A percentile compares a stretch with the other conserved stretches of the same genome.
These are phyloP conservation scores for Lathamus discolor DNA, from an alignment of 2,113 vertebrate species.

Conservation along the genomic window DNA sequence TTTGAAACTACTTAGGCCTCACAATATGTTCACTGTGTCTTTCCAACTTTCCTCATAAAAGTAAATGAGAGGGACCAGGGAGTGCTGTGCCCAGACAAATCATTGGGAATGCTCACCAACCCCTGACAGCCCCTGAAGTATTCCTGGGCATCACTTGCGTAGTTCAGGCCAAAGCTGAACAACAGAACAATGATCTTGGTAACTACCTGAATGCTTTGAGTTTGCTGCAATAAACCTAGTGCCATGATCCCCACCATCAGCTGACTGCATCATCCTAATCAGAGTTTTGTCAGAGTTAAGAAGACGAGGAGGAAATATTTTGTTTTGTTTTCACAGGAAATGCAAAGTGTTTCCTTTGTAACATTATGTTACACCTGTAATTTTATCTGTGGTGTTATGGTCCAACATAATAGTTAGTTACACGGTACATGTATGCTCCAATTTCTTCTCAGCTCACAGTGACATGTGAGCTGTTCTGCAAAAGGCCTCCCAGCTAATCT, in stretches of 20 bases:
- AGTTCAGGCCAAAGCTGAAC: not conserved
- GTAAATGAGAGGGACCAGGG: not conserved
- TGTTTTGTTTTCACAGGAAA: not conserved
- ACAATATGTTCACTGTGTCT: not conserved
- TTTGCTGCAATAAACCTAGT: not conserved
- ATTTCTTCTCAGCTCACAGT: not conserved
- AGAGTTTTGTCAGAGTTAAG: not conserved
- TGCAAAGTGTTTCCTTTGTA: not conserved
- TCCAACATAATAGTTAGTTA: not conserved
- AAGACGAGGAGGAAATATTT: not conserved
- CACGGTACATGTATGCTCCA: not conserved
- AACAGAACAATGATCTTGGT: not conserved
- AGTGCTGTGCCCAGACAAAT: not conserved
- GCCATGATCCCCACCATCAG: not conserved
- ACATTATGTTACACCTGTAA: not conserved
- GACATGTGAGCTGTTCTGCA: not conserved
- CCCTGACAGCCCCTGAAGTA: not conserved
- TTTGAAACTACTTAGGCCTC: not conserved
- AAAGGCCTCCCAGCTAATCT: not conserved
- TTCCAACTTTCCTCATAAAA: not conserved
- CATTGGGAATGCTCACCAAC: not conserved
- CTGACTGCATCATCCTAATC: not conserved
- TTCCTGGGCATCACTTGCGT: not conserved
- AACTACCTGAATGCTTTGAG: not conserved
- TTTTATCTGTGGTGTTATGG: not conserved